Base-by-base conservation (phyloP, 1,140 invertebrate species). In the Cotesia vestalis region DNA sequence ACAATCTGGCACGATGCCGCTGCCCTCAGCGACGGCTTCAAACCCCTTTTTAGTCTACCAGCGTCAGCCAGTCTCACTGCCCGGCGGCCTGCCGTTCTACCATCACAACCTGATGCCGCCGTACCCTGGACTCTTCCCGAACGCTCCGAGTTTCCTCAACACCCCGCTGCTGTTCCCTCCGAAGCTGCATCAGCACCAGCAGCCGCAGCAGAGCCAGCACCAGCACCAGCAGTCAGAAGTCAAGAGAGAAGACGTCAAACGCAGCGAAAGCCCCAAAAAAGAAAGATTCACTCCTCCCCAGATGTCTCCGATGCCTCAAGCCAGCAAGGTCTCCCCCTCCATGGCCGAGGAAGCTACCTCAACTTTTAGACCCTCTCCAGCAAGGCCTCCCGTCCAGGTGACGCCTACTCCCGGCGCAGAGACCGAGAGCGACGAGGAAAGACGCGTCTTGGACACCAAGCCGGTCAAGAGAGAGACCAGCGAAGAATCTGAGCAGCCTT, bases 1-100 rank as follows among this genome's bases (percentile, higher is more conserved):
- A 35, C 77, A 78, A 61, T 75, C 85, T 84, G 73, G 81, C 84
- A 6, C 88, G 82, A 84, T 88, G 88, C 71, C 81, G 82, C 76
- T 87, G 83, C 40, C 88, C 83, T 83, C 89, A 83, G 75, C 87
- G 80, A 73, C 85, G 79, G 73, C 83, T 20, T 85, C 89, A 0
- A 92, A 90, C 78, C 92, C 92, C 0, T 92, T 93, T 77, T 87
- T 92, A 4, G 89, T 93, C 78, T 94, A 92, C 74, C 84, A 89
- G 5, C 83, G 89, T 69, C 83, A 86, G 3, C 83, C 86, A 11
- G 81, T 83, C 2, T 79, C 69, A 6, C 72, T 84, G 63, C 76
- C 78, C 67, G 55, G 78, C 14, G 76, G 79, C 40, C 53, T 88
- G 4, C 82, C 88, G 0, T 89, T 90, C 75, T 91, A 90, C 75